Evolutionary conservation across 2,113 vertebrate species (phyloP).

Genomic region (Anolis carolinensis): DNA sequence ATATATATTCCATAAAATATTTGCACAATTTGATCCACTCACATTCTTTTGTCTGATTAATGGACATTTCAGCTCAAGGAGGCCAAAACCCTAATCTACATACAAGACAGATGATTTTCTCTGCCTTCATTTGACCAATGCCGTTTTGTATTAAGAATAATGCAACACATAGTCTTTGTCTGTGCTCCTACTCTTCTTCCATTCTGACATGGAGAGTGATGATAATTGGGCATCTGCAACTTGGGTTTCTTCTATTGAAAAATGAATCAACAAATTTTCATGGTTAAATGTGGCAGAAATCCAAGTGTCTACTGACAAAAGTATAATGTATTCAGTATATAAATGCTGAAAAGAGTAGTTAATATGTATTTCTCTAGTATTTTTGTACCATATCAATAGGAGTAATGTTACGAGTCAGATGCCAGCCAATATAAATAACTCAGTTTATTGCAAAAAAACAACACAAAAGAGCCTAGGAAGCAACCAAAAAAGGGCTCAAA

Average conservation of each 20-base stretch:
- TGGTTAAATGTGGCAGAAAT: slow-evolving; percentile 8
- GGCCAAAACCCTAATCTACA: background rate
- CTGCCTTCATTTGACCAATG: background rate
- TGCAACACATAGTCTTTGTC: background rate
- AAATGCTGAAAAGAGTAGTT: slow-evolving; percentile 7
- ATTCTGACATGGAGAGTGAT: background rate
- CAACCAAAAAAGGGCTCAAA: too few relatives aligned
- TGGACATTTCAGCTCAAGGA: background rate
- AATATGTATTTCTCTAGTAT: background rate
- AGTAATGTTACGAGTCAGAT: too few relatives aligned
- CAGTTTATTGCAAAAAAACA: too few relatives aligned
- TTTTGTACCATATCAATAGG: slow-evolving; percentile 18
- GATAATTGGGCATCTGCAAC: background rate
- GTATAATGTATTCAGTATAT: background rate
- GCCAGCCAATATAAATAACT: too few relatives aligned
- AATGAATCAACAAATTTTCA: slow-evolving; percentile 28
- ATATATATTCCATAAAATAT: background rate
- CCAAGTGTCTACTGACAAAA: background rate
- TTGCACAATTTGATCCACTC: background rate
- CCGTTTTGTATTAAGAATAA: slow-evolving; percentile 5
- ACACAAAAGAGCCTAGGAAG: too few relatives aligned
- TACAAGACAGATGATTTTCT: slow-evolving; percentile 4
- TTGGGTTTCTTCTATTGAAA: slow-evolving; percentile 24
- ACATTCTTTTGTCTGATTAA: background rate
- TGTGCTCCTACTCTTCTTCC: background rate